Evolutionary conservation across 2,888 invertebrate genomes (phyloP).

Genomic region (Eurois occulta): DNA sequence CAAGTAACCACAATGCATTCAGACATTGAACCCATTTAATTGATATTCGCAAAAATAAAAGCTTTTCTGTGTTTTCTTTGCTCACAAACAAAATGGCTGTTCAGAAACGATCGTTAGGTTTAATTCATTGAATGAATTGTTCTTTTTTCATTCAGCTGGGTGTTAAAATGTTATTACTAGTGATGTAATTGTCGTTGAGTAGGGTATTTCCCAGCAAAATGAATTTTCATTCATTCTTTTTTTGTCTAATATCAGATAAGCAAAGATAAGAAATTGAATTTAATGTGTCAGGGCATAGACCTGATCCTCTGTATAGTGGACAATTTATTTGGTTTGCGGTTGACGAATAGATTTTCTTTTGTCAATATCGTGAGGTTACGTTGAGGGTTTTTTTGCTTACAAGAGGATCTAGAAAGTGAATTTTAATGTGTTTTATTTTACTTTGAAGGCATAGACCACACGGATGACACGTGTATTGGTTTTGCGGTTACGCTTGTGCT

Average conservation of each 20-base stretch:
- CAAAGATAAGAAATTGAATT: conserved; percentile 1
- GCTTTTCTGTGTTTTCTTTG: conserved; percentile 56
- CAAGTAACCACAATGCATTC: conserved; percentile 47
- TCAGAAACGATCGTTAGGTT: conserved; percentile 28
- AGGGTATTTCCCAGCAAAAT: conserved; percentile 23
- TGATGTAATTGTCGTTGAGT: conserved; percentile 36
- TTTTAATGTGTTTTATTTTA: conserved; percentile 24
- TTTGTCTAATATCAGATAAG: not conserved
- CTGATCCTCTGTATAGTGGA: not conserved
- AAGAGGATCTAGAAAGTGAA: conserved; percentile 9
- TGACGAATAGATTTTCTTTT: not conserved
- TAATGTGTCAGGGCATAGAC: not conserved
- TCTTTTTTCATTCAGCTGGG: conserved; percentile 46
- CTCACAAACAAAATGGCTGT: conserved; percentile 51
- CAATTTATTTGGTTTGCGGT: conserved; percentile 20
- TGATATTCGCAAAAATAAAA: conserved; percentile 65
- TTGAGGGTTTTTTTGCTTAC: not conserved
- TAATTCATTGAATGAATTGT: conserved; percentile 52
- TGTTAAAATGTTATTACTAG: conserved; percentile 41
- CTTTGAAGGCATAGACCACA: not conserved
- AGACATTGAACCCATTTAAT: conserved; percentile 59
- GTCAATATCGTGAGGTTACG: not conserved
- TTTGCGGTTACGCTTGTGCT: conserved; percentile 23
- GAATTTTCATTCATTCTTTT: conserved; percentile 21
- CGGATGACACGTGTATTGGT: conserved; percentile 21